These are phyloP conservation scores for Chloroceryle amazona DNA, from an alignment of 2,797 vertebrate species.

Conservation along the genomic window DNA sequence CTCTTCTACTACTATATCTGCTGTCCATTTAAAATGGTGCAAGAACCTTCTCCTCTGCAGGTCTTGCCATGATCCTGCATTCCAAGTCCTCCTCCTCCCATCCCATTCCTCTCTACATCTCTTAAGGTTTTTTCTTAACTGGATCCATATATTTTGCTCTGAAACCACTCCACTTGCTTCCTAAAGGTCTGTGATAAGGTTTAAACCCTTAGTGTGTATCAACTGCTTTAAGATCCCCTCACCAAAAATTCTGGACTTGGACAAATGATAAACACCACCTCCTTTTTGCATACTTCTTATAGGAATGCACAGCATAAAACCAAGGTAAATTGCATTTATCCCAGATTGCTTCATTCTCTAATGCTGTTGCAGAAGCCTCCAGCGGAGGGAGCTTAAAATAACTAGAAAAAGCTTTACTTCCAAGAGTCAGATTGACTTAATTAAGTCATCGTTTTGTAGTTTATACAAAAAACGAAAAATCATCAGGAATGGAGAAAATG, in stretches of 20 bases:
- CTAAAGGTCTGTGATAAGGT: not conserved
- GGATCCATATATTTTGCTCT: not conserved
- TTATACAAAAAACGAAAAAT: not conserved
- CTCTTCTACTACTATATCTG: not conserved
- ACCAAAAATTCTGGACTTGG: not conserved
- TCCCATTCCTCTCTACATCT: not conserved
- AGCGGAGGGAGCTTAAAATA: constrained; percentile 64
- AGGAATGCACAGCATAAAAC: not conserved
- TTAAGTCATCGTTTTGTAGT: constrained; percentile 22
- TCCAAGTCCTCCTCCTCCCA: not conserved
- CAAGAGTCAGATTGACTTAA: constrained; percentile 18
- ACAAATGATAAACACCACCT: not conserved
- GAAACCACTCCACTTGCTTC: not conserved
- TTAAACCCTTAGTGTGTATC: not conserved
- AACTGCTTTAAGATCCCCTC: not conserved
- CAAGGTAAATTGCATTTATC: not conserved
- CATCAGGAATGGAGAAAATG: not conserved
- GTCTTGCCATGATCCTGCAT: not conserved
- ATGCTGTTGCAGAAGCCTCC: constrained; percentile 63
- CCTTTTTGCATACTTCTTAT: not conserved
- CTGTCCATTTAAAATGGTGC: not conserved
- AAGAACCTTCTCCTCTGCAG: not conserved
- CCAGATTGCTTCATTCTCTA: not conserved
- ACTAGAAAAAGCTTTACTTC: constrained; percentile 1
- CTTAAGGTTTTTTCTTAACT: not conserved